Conservation (phyloP, 2,888 invertebrate genomes). For the Hydrotaea diabolus region DNA sequence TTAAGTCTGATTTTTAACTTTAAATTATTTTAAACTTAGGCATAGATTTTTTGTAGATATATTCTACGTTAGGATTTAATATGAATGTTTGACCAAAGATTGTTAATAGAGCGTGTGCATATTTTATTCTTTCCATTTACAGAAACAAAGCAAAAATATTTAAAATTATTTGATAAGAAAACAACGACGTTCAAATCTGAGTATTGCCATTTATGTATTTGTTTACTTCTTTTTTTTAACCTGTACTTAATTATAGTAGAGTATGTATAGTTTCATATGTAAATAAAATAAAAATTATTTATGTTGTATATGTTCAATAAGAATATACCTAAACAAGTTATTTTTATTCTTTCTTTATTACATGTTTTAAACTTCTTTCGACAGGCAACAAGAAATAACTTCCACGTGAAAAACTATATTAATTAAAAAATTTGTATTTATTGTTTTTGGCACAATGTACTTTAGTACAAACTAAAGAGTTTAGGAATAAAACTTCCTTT, state of each 20-base stretch:
- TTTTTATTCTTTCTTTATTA: not conserved
- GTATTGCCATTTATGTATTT: conserved; percentile 25
- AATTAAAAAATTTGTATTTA: too few relatives aligned
- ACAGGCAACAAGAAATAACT: too few relatives aligned
- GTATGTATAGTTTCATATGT: conserved; percentile 10
- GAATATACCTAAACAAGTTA: conserved; percentile 9
- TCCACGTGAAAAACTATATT: too few relatives aligned
- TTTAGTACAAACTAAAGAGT: too few relatives aligned
- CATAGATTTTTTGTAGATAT: conserved; percentile 30
- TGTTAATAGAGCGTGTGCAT: conserved; percentile 47
- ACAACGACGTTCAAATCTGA: conserved; percentile 12
- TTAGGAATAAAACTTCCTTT: too few relatives aligned
- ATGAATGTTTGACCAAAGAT: conserved; percentile 76
- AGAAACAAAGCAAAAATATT: not conserved
- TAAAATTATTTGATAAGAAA: not conserved
- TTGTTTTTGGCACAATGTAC: too few relatives aligned
- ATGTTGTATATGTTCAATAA: conserved; percentile 19
- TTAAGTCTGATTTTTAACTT: conserved; percentile 45
- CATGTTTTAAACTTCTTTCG: not conserved
- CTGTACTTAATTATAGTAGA: not conserved
- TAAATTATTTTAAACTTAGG: conserved; percentile 32
- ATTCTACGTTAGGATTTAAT: conserved; percentile 51
- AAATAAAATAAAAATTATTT: conserved; percentile 42
- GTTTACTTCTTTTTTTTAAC: not conserved
- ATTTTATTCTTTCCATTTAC: conserved; percentile 26